Evolutionary conservation across 1,140 invertebrate genomes (phyloP).

Genomic region (Cydia pomonella): DNA sequence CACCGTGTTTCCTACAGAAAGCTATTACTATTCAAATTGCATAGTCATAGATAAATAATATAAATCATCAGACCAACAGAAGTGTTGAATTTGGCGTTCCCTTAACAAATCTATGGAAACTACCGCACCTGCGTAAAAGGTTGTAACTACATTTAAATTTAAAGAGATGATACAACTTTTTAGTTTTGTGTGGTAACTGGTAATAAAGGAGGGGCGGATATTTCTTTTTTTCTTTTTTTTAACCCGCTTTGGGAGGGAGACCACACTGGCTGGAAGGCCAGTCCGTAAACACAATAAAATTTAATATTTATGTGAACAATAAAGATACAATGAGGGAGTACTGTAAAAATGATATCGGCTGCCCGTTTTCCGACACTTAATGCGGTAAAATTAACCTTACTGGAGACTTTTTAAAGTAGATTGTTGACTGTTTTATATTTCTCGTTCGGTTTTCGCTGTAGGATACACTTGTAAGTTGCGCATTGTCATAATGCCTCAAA

Average conservation of each 20-base stretch:
- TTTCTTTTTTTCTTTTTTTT: constrained; percentile 50
- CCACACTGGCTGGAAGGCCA: constrained; percentile 61
- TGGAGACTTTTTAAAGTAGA: not conserved
- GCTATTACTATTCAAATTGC: constrained; percentile 45
- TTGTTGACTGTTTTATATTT: not conserved
- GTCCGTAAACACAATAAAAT: constrained; percentile 77
- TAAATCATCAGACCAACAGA: constrained; percentile 58
- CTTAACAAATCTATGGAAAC: constrained; percentile 59
- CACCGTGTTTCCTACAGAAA: constrained; percentile 53
- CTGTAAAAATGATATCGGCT: constrained; percentile 59
- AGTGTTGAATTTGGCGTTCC: constrained; percentile 70
- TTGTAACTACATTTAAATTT: not conserved
- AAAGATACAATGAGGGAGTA: constrained; percentile 73
- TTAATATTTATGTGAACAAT: constrained; percentile 74
- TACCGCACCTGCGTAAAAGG: constrained; percentile 45
- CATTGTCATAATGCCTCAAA: not conserved
- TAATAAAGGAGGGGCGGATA: constrained; percentile 54
- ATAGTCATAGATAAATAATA: constrained; percentile 71
- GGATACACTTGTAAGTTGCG: not conserved
- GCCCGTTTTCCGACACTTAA: constrained; percentile 43
- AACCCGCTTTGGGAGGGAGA: constrained; percentile 66
- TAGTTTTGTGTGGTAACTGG: not conserved
- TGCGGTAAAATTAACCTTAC: not conserved
- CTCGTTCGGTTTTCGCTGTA: not conserved
- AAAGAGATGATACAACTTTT: not conserved